phyloP scores from a whole-genome alignment of 2,888 invertebrate species.

The Coremacera marginata region DNA sequence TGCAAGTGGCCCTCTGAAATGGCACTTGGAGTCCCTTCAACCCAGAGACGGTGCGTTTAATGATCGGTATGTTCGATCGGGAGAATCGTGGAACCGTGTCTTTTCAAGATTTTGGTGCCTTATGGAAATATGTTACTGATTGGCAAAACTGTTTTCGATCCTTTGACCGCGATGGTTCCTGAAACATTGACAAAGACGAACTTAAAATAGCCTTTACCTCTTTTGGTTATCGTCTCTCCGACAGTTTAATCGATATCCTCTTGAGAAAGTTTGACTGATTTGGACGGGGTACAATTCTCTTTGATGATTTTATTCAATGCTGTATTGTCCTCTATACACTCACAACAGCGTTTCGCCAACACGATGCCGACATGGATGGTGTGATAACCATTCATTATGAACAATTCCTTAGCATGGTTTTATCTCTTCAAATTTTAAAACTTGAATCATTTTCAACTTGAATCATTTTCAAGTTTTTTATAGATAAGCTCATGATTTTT shows the following conservation, averaged over 20 bases:
- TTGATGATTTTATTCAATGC: conserved; percentile 99
- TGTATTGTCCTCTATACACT: conserved; percentile 92
- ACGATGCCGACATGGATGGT: conserved; percentile 94
- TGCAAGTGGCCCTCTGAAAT: conserved; percentile 93
- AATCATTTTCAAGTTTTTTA: too few species aligned
- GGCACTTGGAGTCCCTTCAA: conserved; percentile 99
- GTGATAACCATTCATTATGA: conserved; percentile 95
- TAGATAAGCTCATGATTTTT: too few species aligned
- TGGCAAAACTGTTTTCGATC: conserved; percentile 97
- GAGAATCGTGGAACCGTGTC: conserved; percentile 89
- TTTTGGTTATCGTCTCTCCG: conserved; percentile 91
- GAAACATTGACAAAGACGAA: conserved; percentile 92
- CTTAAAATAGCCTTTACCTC: conserved; percentile 89
- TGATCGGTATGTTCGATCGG: conserved; percentile 92
- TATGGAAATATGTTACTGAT: conserved; percentile 98
- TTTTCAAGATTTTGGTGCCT: conserved; percentile 94
- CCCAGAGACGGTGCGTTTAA: conserved; percentile 89
- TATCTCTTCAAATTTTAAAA: conserved; percentile 78
- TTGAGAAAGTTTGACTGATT: conserved; percentile 94
- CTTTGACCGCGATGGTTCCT: conserved; percentile 92
- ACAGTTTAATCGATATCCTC: conserved; percentile 82
- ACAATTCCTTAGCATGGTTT: conserved; percentile 94
- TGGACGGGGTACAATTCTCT: conserved; percentile 90
- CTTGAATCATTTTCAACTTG: too few species aligned
- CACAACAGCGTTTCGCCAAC: conserved; percentile 87